Evolutionary conservation across 2,113 vertebrate genomes (phyloP).

Genomic region (Numenius arquata): DNA sequence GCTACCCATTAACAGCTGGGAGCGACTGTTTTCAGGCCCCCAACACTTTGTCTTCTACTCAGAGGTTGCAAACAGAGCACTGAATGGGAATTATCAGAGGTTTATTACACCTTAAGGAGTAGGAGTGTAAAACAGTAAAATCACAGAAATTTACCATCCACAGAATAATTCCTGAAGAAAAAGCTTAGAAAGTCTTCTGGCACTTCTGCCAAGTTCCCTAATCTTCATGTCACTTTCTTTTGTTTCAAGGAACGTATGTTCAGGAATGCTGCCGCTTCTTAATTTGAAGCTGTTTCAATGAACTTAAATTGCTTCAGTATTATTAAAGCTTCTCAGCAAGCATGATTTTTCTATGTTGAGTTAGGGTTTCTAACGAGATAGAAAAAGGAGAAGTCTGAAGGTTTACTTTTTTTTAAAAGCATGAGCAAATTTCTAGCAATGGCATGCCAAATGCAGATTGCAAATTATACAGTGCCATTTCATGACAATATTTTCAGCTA

Average conservation of each 20-base stretch:
- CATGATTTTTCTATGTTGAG: not conserved
- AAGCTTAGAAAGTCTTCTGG: not conserved
- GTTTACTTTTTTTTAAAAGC: constrained; percentile 6
- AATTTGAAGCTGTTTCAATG: not conserved
- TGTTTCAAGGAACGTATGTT: not conserved
- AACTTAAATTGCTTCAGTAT: not conserved
- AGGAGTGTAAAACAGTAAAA: not conserved
- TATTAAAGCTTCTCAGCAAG: not conserved
- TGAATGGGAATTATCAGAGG: not conserved
- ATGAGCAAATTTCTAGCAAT: constrained; percentile 14
- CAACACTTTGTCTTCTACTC: not conserved
- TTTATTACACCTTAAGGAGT: not conserved
- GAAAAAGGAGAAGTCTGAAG: not conserved
- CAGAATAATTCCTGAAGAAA: not conserved
- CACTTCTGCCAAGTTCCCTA: not conserved
- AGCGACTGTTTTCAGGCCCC: not conserved
- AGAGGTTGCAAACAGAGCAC: not conserved
- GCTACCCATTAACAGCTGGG: not conserved
- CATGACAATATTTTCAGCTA: not conserved
- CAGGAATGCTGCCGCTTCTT: not conserved
- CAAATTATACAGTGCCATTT: not conserved
- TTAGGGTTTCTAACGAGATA: not conserved
- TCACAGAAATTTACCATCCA: not conserved
- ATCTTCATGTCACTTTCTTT: not conserved
- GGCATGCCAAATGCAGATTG: not conserved